Evolutionary conservation across 2,888 invertebrate species (phyloP).

Genomic region (Allacma fusca): DNA sequence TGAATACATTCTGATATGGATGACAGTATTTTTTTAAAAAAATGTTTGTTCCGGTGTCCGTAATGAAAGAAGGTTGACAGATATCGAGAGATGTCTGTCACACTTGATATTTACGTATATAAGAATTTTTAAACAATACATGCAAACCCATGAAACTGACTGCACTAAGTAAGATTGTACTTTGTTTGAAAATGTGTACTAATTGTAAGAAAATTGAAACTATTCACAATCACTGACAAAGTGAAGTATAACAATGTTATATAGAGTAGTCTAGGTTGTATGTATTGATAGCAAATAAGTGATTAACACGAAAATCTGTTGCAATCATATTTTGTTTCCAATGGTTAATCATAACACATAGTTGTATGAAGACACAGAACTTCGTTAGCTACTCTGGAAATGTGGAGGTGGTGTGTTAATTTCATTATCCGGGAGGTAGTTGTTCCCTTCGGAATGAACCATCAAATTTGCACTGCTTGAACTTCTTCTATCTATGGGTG

Average conservation of each 20-base stretch:
- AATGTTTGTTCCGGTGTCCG: no score
- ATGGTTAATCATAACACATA: background rate
- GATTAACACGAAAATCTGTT: background rate
- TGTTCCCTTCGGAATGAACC: constrained; percentile 58
- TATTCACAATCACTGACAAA: background rate
- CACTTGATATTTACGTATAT: background rate
- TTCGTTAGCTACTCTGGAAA: constrained; percentile 50
- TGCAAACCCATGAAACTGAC: background rate
- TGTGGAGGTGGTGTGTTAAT: constrained; percentile 58
- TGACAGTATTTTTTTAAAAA: no score
- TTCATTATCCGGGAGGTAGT: constrained; percentile 51
- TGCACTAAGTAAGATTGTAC: constrained; percentile 13
- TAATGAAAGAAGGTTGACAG: no score
- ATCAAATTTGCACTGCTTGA: constrained; percentile 62
- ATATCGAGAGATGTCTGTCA: background rate
- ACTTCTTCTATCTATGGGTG: background rate
- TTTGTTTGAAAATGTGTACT: constrained; percentile 5
- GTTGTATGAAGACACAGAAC: background rate
- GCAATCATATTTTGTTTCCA: background rate
- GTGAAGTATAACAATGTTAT: constrained; percentile 6
- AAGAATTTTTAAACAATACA: background rate
- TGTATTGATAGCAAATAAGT: constrained; percentile 5
- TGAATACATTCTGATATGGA: no score
- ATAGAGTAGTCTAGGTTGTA: constrained; percentile 2
- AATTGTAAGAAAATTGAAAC: background rate